A percentile compares a stretch with the other conserved stretches of the same genome.
These are phyloP conservation scores for Dryas iulia DNA, from an alignment of 1,140 invertebrate species.

Conservation along the genomic window DNA sequence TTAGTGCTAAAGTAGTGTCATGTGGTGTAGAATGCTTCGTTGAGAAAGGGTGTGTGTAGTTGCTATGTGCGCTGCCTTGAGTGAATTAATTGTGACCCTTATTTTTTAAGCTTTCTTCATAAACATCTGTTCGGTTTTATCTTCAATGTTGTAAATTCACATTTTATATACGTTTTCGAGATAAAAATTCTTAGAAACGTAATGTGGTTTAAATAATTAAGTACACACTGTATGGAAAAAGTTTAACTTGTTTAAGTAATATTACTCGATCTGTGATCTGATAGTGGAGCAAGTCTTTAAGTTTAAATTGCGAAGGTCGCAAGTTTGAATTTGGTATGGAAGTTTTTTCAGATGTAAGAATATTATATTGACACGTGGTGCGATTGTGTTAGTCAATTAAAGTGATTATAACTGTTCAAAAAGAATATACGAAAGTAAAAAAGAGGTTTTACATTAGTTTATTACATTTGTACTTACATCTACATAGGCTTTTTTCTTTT, in stretches of 20 bases:
- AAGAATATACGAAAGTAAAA: too few species aligned
- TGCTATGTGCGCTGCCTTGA: conserved; percentile 40
- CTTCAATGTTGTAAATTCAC: conserved; percentile 5
- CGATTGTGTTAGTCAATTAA: too few species aligned
- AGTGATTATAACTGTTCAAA: too few species aligned
- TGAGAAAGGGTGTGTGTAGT: conserved; percentile 48
- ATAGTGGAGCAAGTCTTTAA: too few species aligned
- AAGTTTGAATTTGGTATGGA: background rate
- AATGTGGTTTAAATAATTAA: background rate
- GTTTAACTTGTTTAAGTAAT: background rate
- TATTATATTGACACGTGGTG: too few species aligned
- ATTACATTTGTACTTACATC: too few species aligned
- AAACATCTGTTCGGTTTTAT: conserved; percentile 10
- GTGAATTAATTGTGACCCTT: conserved; percentile 21
- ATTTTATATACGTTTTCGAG: conserved; percentile 8
- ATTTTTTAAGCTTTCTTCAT: conserved; percentile 13
- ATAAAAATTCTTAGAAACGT: conserved; percentile 4
- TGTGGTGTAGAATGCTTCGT: conserved; percentile 35
- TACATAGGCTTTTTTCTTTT: too few species aligned
- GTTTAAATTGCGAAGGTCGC: background rate
- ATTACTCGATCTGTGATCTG: too few species aligned
- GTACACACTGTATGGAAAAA: background rate
- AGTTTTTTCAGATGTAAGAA: too few species aligned
- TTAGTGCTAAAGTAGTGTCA: conserved; percentile 25
- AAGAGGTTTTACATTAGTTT: too few species aligned